phyloP scores from a whole-genome alignment of 1,140 invertebrate genomes.

The Formica exsecta region DNA sequence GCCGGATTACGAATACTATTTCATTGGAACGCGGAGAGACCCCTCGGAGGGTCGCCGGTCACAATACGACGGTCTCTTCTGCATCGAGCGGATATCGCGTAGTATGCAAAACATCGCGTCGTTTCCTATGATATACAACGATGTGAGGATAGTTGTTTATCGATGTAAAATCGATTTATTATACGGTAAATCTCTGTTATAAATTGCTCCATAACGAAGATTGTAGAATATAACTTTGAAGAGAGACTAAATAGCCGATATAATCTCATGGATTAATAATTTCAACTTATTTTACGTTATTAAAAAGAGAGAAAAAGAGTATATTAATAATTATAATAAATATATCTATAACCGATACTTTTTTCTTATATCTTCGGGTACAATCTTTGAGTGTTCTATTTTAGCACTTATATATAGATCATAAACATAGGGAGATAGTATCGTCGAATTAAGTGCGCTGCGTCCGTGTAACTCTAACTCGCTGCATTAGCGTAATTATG shows the following conservation, averaged over 20 bases:
- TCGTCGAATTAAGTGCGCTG: slow-evolving; percentile 50
- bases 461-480: slow-evolving; percentile 47
- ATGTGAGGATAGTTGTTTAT: slow-evolving; percentile 30
- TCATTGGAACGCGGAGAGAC: slow-evolving; percentile 65
- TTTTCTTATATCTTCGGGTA: neutral
- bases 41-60: slow-evolving; percentile 37
- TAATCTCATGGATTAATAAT: neutral
- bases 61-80: slow-evolving; percentile 31
- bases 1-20: slow-evolving; percentile 75
- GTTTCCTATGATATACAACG: slow-evolving; percentile 38
- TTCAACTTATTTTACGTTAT: neutral
- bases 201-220: slow-evolving; percentile 1
- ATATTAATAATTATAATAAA: neutral
- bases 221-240: too few species aligned
- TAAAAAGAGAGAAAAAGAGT: too few species aligned
- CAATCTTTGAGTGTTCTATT: neutral
- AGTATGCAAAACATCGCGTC: slow-evolving; percentile 38
- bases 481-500: slow-evolving; percentile 54
- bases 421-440: slow-evolving; percentile 49
- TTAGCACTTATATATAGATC: neutral
- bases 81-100: slow-evolving; percentile 7
- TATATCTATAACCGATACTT: slow-evolving; percentile 8
- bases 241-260: neutral
- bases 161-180: slow-evolving; percentile 25
- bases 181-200: neutral